phyloP scores from a whole-genome alignment of 2,888 invertebrate species.

The Clistopyga incitator region DNA sequence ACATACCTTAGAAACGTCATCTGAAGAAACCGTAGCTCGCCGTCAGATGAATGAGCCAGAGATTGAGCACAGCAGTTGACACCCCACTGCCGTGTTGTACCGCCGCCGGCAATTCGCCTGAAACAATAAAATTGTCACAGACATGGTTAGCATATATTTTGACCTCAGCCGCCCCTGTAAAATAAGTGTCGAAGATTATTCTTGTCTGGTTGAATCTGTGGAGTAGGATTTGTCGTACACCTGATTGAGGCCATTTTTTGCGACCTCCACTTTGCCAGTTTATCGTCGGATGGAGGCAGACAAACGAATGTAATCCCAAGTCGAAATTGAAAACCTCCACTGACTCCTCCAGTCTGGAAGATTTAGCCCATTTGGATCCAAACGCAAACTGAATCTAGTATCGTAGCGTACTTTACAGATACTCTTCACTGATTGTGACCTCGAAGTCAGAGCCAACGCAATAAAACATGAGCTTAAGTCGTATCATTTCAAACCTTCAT shows the following conservation, averaged over 20 bases:
- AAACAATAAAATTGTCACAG: constrained; percentile 69
- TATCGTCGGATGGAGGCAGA: not conserved
- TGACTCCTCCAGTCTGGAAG: too few species aligned
- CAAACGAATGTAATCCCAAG: not conserved
- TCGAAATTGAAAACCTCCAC: too few species aligned
- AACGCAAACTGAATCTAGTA: too few species aligned
- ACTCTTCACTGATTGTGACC: too few species aligned
- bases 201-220: constrained; percentile 17
- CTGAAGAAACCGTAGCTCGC: constrained; percentile 83
- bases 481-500: too few species aligned
- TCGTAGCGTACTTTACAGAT: too few species aligned
- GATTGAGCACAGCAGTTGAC: constrained; percentile 82
- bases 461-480: too few species aligned
- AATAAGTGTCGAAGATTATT: constrained; percentile 29
- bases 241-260: constrained; percentile 15
- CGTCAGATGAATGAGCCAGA: constrained; percentile 82
- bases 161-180: constrained; percentile 1
- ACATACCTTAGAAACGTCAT: constrained; percentile 83
- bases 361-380: too few species aligned
- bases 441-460: too few species aligned
- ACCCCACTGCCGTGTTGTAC: constrained; percentile 84
- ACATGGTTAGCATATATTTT: constrained; percentile 17
- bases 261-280: not conserved
- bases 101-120: constrained; percentile 84
- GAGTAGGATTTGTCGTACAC: not conserved